Conservation (phyloP, 1,140 invertebrate genomes). For the Bactericera cockerelli region DNA sequence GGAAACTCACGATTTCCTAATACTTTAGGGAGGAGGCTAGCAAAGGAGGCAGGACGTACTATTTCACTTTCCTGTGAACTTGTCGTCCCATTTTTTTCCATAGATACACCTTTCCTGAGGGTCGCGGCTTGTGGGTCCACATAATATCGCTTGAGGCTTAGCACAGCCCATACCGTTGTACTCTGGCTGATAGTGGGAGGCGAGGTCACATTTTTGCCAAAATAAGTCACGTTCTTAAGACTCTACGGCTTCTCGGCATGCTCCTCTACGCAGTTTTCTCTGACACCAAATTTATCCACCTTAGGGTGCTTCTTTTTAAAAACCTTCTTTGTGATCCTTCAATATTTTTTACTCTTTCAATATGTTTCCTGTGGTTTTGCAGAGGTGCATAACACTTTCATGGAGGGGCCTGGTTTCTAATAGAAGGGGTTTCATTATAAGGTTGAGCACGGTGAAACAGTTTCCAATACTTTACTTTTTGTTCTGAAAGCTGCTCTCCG, state of each 20-base stretch:
- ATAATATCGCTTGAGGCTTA: slow-evolving; percentile 27
- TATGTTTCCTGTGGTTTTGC: slow-evolving; percentile 35
- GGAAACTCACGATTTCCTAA: not conserved
- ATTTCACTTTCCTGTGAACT: slow-evolving; percentile 12
- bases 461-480: slow-evolving; percentile 11
- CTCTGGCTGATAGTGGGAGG: not conserved
- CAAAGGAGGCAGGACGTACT: not conserved
- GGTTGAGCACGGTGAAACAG: not conserved
- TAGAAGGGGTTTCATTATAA: slow-evolving; percentile 33
- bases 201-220: not conserved
- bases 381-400: slow-evolving; percentile 45
- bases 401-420: slow-evolving; percentile 51
- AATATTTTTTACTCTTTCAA: slow-evolving; percentile 42
- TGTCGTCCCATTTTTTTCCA: slow-evolving; percentile 42
- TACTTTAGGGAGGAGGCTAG: not conserved
- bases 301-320: slow-evolving; percentile 40
- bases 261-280: slow-evolving; percentile 12
- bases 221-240: not conserved
- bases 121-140: slow-evolving; percentile 28
- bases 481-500: not conserved
- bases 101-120: slow-evolving; percentile 41
- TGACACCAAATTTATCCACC: slow-evolving; percentile 30
- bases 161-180: slow-evolving; percentile 23
- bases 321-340: slow-evolving; percentile 41
- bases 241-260: too few relatives aligned